Evolutionary conservation across 2,797 vertebrate genomes (phyloP), one percentile per base, ranked within the genome.

Genomic region (Neomorphus geoffroyi): DNA sequence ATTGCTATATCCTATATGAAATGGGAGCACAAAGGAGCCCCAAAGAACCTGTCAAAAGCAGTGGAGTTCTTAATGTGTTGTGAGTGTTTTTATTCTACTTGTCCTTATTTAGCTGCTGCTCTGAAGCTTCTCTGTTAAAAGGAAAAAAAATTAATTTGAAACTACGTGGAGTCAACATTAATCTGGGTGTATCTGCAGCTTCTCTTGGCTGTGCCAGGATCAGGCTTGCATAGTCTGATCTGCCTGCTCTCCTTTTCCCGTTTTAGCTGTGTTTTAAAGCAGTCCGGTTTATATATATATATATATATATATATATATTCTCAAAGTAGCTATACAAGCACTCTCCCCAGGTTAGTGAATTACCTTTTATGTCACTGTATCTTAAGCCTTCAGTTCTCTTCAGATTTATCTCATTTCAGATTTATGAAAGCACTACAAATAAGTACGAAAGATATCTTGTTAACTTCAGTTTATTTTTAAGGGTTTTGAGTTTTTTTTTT

Each of bases 81-180:
- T 1, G 2, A 65, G 18, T 72, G n/a, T 77, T 75, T 75, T 65
- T 80, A 8, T 50, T 51, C 14, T 91, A 26, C 24, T 32, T 78
- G 28, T 41, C 51, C 46, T 77, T 88, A 28, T 74, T 79, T 77
- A 83, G 80, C 84, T 80, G 41, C 7, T 17, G 64, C 24, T 78
- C 92, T 80, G 67, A 92, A 93, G 39, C 62, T 72, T 94, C 86
- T 57, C 66, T 96, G 72, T 80, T 90, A 71, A 30, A 33, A 28
- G 30, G 80, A 70, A 28, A 35, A n/a, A 37, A 54, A 7, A 46
- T 32, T 32, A 72, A 77, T 56, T 60, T 45, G 70, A 82, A 96
- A 91, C 46, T 88, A 2, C 54, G 58, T 83, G 91, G 73, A 74
- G 85, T 92, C 94, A 90, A 1, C 84, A 96, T 95, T 78, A 91